Evolutionary conservation across 1,140 invertebrate genomes (phyloP).

Genomic region (Bombus picipes): DNA sequence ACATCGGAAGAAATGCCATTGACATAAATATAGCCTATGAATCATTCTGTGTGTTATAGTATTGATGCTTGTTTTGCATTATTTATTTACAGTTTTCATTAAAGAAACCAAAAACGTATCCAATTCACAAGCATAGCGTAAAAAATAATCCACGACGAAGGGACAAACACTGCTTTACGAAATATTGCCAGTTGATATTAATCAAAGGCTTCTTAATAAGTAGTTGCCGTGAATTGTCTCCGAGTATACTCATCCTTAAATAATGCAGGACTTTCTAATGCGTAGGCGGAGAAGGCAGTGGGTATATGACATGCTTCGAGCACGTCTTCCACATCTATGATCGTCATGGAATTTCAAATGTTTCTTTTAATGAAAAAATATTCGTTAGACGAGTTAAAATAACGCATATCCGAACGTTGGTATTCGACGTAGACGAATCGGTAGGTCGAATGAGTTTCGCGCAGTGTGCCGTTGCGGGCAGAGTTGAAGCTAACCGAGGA

Average conservation of each 20-base stretch:
- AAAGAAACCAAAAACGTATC: no score
- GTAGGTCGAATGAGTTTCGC: slow-evolving; percentile 22
- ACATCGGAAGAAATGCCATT: no score
- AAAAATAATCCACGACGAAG: neutral
- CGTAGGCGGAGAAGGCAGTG: slow-evolving; percentile 1
- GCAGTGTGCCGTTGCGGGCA: slow-evolving; percentile 1
- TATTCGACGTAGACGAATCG: neutral
- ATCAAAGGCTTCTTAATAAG: neutral
- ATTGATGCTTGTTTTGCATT: no score
- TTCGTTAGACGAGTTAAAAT: neutral
- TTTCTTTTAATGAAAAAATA: neutral
- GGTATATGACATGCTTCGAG: neutral
- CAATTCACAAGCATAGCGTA: no score
- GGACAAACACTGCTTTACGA: neutral
- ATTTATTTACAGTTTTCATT: no score
- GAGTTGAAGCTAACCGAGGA: slow-evolving; percentile 28
- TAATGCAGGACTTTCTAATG: slow-evolving; percentile 31
- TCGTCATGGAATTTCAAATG: neutral
- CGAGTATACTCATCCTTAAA: neutral
- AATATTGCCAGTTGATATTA: neutral
- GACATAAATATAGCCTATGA: no score
- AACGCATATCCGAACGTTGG: neutral
- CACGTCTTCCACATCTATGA: neutral
- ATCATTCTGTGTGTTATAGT: no score
- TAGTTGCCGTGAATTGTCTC: neutral